Evolutionary conservation across 2,113 vertebrate species (phyloP), one percentile per base, ranked within the genome.

Genomic region (Microtus richardsoni): DNA sequence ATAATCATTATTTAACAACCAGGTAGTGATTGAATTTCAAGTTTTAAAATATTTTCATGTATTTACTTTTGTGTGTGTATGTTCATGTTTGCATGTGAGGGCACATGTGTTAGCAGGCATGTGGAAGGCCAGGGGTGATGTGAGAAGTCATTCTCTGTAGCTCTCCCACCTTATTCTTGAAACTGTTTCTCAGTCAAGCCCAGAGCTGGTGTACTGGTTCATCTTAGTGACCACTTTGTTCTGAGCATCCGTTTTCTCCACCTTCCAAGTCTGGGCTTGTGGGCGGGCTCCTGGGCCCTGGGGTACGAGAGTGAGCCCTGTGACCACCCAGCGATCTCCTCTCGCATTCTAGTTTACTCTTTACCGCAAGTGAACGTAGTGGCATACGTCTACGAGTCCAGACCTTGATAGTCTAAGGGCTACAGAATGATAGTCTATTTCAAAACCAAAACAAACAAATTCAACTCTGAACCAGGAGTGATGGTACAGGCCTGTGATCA

Each of bases 341-440:
- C 60, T 62, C 83, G 30, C 64, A 95, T 47, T 79, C 84, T 79
- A 5, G 14, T 71, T 93, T 93, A 73, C 4, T 94, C 75, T 96
- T 79, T 96, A 52, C 80, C 11, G 30, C 36, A 62, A 79, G 21
- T 36, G 19, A 49, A 36, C 21, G 12, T 7, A 52, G 44, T 70
- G 30, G 44, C 11, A 16, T 36, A 22, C 36, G 12, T 21, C 44
- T 52, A 2, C 1, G 2, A 87, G 30, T 8, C 44, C 33, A 87
- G 44, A 41, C 47, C 6, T 7, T n/a, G 47, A n/a, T 33, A 70
- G 44, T 70, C 66, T 86, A 70, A 49, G 44, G 17, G 66, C 64
- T 52, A 14, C 33, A 70, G 8, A 47, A 66, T 70, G 19, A 68
- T 1, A 70, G 66, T 36, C 44, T 86, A 44, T 26, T 66, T 68